Percentiles rank a stretch among this genome's conserved stretches.
These are phyloP conservation scores for Sisor rabdophorus DNA, from an alignment of 2,113 vertebrate species.

Conservation along the genomic window DNA sequence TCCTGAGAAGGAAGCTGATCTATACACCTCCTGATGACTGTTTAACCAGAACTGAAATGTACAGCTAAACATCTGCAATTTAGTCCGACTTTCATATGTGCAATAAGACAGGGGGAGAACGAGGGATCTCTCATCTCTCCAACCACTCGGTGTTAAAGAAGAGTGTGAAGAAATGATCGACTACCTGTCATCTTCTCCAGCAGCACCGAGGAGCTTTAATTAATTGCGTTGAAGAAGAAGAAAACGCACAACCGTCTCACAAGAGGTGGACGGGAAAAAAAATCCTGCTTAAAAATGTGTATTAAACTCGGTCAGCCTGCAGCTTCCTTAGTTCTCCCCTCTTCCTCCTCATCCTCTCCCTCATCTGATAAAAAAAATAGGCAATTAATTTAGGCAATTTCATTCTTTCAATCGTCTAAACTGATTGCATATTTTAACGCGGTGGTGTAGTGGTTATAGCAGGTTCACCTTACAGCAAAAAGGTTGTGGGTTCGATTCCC, in stretches of 20 bases:
- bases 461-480: no score
- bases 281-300: constrained; percentile 25
- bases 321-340: not conserved
- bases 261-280: constrained; percentile 21
- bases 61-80: constrained; percentile 37
- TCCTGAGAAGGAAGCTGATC: constrained; percentile 6
- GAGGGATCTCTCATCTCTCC: constrained; percentile 9
- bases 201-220: constrained; percentile 46
- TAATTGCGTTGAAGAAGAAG: constrained; percentile 50
- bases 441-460: no score
- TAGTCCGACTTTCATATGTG: constrained; percentile 23
- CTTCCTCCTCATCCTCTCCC: not conserved
- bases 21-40: constrained; percentile 14
- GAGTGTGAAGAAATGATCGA: constrained; percentile 37
- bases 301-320: constrained; percentile 5
- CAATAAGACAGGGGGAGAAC: constrained; percentile 7
- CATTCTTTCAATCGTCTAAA: no score
- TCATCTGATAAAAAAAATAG: not conserved
- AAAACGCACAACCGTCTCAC: constrained; percentile 34
- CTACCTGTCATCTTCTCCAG: constrained; percentile 46
- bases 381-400: not conserved
- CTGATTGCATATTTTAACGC: no score
- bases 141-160: constrained; percentile 23
- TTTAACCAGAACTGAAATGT: constrained; percentile 29
- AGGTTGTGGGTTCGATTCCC: no score